A percentile compares a stretch with the other conserved stretches of the same genome.
These are phyloP conservation scores for Perizoma flavofasciatum DNA, from an alignment of 2,888 invertebrate genomes.

Conservation along the genomic window DNA sequence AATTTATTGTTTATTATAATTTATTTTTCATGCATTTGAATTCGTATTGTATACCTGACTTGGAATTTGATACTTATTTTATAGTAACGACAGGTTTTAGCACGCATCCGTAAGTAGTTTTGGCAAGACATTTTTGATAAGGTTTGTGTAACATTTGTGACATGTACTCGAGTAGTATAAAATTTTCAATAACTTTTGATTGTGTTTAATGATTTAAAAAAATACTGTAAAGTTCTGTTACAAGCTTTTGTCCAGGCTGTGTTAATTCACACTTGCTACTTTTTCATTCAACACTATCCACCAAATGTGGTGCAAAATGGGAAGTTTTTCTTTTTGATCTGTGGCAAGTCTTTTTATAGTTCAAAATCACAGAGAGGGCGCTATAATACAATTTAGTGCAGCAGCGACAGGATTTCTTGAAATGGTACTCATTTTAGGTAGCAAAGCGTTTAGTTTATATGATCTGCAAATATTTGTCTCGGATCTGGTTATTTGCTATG, in stretches of 20 bases:
- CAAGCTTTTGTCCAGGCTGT: slow-evolving; percentile 18
- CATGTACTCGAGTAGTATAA: slow-evolving; percentile 5
- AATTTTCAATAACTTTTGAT: slow-evolving; percentile 2
- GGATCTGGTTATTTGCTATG: too few relatives aligned
- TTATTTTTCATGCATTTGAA: slow-evolving; percentile 41
- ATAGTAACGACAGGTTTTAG: slow-evolving; percentile 57
- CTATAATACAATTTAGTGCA: too few relatives aligned
- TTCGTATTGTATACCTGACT: slow-evolving; percentile 39
- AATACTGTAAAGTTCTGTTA: slow-evolving; percentile 15
- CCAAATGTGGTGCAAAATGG: too few relatives aligned
- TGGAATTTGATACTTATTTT: slow-evolving; percentile 36
- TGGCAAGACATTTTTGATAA: slow-evolving; percentile 9
- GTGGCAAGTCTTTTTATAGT: too few relatives aligned
- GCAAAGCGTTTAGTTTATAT: too few relatives aligned
- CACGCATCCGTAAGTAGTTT: slow-evolving; percentile 44
- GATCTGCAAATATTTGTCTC: too few relatives aligned
- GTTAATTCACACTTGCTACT: too few relatives aligned
- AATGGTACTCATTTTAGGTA: too few relatives aligned
- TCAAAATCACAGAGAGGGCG: too few relatives aligned
- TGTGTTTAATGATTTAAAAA: slow-evolving; percentile 19
- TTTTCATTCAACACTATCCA: too few relatives aligned
- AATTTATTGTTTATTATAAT: slow-evolving; percentile 52
- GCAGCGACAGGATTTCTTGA: too few relatives aligned
- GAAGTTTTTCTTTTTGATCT: too few relatives aligned
- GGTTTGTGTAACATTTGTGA: slow-evolving; percentile 11